phyloP scores from a whole-genome alignment of 1,140 invertebrate genomes.

The Dysdera silvatica region DNA sequence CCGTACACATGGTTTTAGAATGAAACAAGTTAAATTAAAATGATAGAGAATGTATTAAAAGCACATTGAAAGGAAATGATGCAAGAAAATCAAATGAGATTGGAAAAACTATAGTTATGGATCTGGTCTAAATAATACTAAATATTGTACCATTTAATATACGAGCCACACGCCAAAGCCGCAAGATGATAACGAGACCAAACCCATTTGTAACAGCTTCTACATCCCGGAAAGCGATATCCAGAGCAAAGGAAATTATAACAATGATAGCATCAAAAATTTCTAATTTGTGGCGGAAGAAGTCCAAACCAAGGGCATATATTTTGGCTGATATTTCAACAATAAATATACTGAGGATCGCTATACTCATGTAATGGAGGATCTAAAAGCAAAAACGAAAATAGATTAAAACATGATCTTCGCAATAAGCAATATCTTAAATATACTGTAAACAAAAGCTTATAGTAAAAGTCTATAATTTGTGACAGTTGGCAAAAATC shows the following conservation, averaged over 20 bases:
- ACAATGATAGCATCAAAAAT: conserved; percentile 45
- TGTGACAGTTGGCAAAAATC: neutral
- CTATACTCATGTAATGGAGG: conserved; percentile 41
- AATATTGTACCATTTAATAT: conserved; percentile 42
- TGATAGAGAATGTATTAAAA: no score
- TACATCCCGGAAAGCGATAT: conserved; percentile 38
- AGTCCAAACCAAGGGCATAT: conserved; percentile 41
- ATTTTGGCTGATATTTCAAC: conserved; percentile 42
- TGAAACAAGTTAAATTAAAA: no score
- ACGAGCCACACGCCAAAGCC: conserved; percentile 43
- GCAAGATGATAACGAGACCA: conserved; percentile 41
- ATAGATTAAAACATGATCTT: neutral
- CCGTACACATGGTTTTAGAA: no score
- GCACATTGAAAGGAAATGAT: no score
- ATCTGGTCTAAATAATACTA: neutral
- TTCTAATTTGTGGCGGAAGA: conserved; percentile 44
- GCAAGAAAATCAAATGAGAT: no score
- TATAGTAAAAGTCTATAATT: neutral
- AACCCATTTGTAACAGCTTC: conserved; percentile 31
- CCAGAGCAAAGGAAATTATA: conserved; percentile 43
- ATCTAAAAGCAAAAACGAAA: conserved; percentile 28
- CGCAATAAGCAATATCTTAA: neutral
- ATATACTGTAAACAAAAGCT: neutral
- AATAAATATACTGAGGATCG: conserved; percentile 41
- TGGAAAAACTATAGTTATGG: neutral